Base-by-base conservation (phyloP, 2,113 vertebrate species). In the Ochotona princeps region DNA sequence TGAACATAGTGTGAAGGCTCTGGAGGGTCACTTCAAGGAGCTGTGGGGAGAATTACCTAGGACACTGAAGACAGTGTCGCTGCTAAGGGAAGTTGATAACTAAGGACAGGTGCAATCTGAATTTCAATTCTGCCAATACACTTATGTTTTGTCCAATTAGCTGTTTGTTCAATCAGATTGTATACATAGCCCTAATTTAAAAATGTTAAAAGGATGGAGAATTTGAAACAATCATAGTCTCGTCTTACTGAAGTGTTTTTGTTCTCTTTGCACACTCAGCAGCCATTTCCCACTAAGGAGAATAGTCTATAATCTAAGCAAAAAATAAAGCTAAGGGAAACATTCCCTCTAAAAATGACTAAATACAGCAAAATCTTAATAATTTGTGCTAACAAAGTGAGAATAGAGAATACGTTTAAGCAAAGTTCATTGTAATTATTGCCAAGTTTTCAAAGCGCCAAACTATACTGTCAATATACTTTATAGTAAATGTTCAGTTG, bases 341-440 rank as follows among this genome's bases (percentile, higher is more conserved):
- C 15, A 70, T 72, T 89, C 47, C 20, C 25, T 32, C 51, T 88
- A 66, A 79, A 92, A 95, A 92, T 80, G 32, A 92, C 66, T 85
- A 76, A 91, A 88, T 67, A 47, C 12, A 51, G 74, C 75, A 94
- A 96, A 96, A 87, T 91, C 72, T 82, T 84, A 92, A 8, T 61
- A 91, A 61, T 78, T 67, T 32, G 3, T 54, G 7, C 32, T 89
- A 93, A 61, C n/a, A 66, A 70, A 35, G 9, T 78, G 30, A 51
- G 95, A 94, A 70, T 67, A 65, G 0, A 74, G 18, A 92, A 80
- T 74, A 78, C 79, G 83, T 92, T 84, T 13, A 81, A 60, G 80
- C 61, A 93, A 84, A 89, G 4, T 69, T 60, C 32, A 84, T 32
- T 90, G 60, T 51, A 79, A 79, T 91, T 90, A 60, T 92, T 88